Evolutionary conservation across 2,113 vertebrate species (phyloP).

Genomic region (Suricata suricatta): DNA sequence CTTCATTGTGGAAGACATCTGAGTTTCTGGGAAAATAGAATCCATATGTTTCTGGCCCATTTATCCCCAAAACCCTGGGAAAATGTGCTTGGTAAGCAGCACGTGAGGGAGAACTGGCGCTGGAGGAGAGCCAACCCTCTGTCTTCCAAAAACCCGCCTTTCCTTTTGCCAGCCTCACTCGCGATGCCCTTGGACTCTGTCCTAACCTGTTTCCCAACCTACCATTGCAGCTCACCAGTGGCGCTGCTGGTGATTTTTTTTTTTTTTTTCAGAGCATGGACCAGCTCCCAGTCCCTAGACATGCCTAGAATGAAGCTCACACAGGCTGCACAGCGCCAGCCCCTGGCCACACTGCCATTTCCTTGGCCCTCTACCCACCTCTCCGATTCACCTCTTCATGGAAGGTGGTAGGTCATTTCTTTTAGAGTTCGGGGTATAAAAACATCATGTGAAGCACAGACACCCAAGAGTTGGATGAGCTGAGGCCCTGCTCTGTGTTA

Average conservation of each 20-base stretch:
- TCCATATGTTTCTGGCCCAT: constrained; percentile 21
- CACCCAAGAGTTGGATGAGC: background rate
- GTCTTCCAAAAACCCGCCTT: background rate
- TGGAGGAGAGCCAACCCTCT: background rate
- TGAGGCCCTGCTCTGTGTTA: background rate
- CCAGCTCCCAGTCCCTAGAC: background rate
- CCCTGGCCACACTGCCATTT: background rate
- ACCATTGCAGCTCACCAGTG: background rate
- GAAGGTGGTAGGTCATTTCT: background rate
- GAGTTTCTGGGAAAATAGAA: constrained; percentile 51
- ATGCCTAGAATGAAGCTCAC: background rate
- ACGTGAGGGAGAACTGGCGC: background rate
- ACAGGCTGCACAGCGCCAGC: too few relatives aligned
- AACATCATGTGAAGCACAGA: background rate
- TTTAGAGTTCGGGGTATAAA: background rate
- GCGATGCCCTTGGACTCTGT: background rate
- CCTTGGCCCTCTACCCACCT: background rate
- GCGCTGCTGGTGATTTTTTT: background rate
- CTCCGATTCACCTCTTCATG: background rate
- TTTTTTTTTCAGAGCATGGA: background rate
- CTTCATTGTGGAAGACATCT: background rate
- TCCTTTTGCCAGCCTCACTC: background rate
- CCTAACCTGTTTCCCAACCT: background rate
- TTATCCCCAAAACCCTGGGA: background rate
- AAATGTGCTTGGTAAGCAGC: background rate